These are phyloP conservation scores for Magallana angulata DNA, from an alignment of 1,140 invertebrate genomes.

Conservation along the genomic window DNA sequence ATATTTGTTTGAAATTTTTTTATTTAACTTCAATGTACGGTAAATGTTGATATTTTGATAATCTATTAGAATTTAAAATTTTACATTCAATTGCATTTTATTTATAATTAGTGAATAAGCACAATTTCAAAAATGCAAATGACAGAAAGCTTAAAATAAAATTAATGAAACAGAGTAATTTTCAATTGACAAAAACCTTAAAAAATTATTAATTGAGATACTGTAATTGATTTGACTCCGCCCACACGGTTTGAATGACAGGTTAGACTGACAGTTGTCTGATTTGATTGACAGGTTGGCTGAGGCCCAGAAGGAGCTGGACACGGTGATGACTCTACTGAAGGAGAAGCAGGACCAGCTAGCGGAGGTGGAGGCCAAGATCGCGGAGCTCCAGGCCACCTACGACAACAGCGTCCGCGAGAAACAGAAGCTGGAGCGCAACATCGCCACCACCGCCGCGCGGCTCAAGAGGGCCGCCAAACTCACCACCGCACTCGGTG, in stretches of 20 bases:
- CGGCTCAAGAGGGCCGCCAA: conserved; percentile 89
- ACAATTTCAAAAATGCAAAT: too few relatives aligned
- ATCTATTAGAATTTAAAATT: too few relatives aligned
- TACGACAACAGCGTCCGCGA: conserved; percentile 82
- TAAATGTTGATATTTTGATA: too few relatives aligned
- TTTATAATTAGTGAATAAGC: too few relatives aligned
- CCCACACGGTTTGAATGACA: conserved; percentile 70
- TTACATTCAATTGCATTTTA: too few relatives aligned
- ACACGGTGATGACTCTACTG: conserved; percentile 75
- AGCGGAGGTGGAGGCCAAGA: conserved; percentile 78
- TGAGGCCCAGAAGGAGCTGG: conserved; percentile 79
- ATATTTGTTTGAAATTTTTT: too few relatives aligned
- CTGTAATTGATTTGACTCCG: neutral
- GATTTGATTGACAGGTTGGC: conserved; percentile 82
- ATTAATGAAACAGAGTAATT: too few relatives aligned
- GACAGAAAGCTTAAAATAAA: too few relatives aligned
- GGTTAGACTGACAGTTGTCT: conserved; percentile 79
- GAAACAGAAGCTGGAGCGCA: conserved; percentile 83
- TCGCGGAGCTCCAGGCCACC: conserved; percentile 78
- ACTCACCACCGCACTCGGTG: conserved; percentile 89
- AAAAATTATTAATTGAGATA: too few relatives aligned
- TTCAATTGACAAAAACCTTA: too few relatives aligned
- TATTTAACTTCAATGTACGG: too few relatives aligned
- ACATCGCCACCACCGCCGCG: conserved; percentile 87
- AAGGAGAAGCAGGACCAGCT: conserved; percentile 79